Evolutionary conservation across 2,113 vertebrate genomes (phyloP).

Genomic region (Todiramphus saurophagus): DNA sequence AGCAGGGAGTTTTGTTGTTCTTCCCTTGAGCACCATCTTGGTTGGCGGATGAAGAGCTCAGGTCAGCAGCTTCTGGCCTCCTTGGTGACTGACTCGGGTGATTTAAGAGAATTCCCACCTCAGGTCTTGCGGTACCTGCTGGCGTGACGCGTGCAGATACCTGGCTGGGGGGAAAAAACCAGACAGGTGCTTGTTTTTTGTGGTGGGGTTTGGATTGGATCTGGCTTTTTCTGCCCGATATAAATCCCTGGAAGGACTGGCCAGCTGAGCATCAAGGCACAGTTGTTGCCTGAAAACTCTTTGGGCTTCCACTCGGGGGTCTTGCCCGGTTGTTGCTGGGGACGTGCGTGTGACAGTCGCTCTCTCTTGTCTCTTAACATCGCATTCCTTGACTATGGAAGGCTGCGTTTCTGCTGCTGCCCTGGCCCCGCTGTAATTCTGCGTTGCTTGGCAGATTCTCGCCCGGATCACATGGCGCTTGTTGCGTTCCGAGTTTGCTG

Average conservation of each 20-base stretch:
- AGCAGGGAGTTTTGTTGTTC: fast-evolving
- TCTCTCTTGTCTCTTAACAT: fast-evolving
- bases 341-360: fast-evolving
- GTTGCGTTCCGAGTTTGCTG: not conserved
- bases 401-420: not conserved
- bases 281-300: not conserved
- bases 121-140: fast-evolving
- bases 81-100: not conserved
- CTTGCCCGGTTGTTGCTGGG: not conserved
- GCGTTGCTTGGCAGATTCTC: not conserved
- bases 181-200: not conserved
- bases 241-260: not conserved
- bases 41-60: not conserved
- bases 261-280: fast-evolving
- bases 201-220: not conserved
- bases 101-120: not conserved
- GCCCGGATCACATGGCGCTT: not conserved
- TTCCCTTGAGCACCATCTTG: not conserved
- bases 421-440: not conserved
- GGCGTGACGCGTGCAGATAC: fast-evolving
- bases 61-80: not conserved
- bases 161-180: not conserved
- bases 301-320: fast-evolving
- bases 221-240: not conserved
- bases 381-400: not conserved